Evolutionary conservation across 2,797 vertebrate species (phyloP).

Genomic region (Pangasius macronema): DNA sequence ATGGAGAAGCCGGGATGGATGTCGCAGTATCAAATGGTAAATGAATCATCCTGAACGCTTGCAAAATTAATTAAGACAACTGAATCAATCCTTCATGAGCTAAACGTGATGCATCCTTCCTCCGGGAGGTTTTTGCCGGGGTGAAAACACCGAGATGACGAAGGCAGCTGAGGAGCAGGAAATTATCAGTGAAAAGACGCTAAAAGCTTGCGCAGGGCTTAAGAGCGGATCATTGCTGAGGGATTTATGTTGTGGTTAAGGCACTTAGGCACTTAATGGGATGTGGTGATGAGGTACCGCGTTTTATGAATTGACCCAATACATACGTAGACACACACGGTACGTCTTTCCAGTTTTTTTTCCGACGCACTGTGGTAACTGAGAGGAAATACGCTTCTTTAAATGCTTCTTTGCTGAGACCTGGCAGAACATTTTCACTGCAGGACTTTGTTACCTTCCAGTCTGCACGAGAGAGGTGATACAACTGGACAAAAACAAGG

Average conservation of each 20-base stretch:
- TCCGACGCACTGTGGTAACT: neutral
- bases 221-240: slow-evolving; percentile 37
- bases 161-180: neutral
- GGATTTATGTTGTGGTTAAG: slow-evolving; percentile 42
- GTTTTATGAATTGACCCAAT: slow-evolving; percentile 26
- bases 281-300: slow-evolving; percentile 8
- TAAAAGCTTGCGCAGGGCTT: slow-evolving; percentile 9
- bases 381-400: neutral
- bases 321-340: neutral
- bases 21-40: slow-evolving; percentile 55
- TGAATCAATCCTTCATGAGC: slow-evolving; percentile 59
- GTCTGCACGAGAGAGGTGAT: neutral
- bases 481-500: neutral
- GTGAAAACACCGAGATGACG: neutral
- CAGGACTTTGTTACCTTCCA: neutral
- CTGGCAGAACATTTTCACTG: neutral
- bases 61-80: slow-evolving; percentile 56
- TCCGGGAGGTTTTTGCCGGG: neutral
- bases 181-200: slow-evolving; percentile 10
- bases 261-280: slow-evolving; percentile 18
- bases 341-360: neutral
- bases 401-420: neutral
- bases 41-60: slow-evolving; percentile 53
- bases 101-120: slow-evolving; percentile 49
- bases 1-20: slow-evolving; percentile 23